Conservation (phyloP, 2,113 vertebrate species). For the Eubucco bourcierii region DNA sequence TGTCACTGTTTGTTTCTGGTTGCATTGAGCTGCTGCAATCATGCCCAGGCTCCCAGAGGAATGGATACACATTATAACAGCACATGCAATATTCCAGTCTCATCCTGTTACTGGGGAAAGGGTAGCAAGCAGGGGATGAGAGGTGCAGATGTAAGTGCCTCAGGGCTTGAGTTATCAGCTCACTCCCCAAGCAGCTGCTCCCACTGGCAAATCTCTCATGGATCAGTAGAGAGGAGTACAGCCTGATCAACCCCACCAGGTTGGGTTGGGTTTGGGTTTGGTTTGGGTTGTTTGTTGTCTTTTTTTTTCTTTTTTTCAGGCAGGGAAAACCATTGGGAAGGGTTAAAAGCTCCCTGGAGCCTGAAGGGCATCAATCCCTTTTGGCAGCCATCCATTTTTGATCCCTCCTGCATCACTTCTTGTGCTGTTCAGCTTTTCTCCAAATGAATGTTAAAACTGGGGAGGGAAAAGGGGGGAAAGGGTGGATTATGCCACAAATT, state of each 20-base stretch:
- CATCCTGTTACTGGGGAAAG: background rate
- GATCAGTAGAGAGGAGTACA: background rate
- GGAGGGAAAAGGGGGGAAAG: background rate
- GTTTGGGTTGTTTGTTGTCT: no score
- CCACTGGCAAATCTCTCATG: background rate
- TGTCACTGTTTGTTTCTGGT: background rate
- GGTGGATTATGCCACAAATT: background rate
- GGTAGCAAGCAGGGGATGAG: background rate
- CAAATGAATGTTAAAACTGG: background rate
- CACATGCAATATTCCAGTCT: background rate
- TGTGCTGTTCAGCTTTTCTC: background rate
- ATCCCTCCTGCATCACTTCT: background rate
- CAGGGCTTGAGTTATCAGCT: constrained; percentile 22
- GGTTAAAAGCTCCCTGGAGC: constrained; percentile 38
- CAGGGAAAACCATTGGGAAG: background rate
- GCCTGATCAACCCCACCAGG: constrained; percentile 8
- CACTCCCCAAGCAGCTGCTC: constrained; percentile 28
- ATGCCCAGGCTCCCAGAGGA: background rate
- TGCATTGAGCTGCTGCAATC: background rate
- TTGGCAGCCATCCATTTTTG: background rate
- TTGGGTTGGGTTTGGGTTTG: background rate
- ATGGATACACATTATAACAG: background rate
- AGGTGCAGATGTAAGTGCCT: background rate
- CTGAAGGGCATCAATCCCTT: constrained; percentile 26
- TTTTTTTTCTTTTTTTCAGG: background rate